Evolutionary conservation across 2,797 vertebrate species (phyloP), one percentile per base, ranked within the genome.

Genomic region (Agapornis canus): DNA sequence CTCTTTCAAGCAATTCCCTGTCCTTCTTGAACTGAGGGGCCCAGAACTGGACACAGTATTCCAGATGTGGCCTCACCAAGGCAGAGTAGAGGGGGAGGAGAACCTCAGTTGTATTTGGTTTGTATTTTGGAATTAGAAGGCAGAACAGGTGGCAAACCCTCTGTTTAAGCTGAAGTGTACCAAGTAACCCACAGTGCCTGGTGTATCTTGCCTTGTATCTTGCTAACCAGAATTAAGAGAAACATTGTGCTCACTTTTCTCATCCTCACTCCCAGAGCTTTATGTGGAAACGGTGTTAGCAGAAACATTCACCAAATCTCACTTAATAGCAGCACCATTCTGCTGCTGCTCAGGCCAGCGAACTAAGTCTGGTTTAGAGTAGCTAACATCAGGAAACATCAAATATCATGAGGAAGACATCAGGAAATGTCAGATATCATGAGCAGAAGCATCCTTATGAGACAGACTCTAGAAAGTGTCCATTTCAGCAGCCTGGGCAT

Each of bases 121-220:
- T 96, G 40, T 79, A 54, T 95, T 96, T 95, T 96, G 90, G 96
- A 97, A 97, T 97, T 97, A 97, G 94, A 96, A 88, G 87, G 64
- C 18, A 82, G 96, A 97, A 89, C 97, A 98, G 96, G 97, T 97
- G 97, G 96, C 86, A 93, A 92, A 75, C 83, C 29, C 86, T 94
- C 91, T 69, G 20, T 80, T 91, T 93, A 78, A 95, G 95, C 89
- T 86, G 86, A 91, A 81, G 42, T 80, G 79, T 89, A 82, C 52
- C 45, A 76, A 95, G 81, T 80, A 91, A 90, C 80, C 71, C 89
- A 64, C 32, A 12, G 52, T 87, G 75, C 45, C 40, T 89, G 59
- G 13, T 91, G n/a, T n/a, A n/a, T n/a, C n/a, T n/a, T n/a, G 56
- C 66, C 82, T 56, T 64, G 5, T 69, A 22, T 77, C 61, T 79